Base-by-base conservation (phyloP, 2,113 vertebrate genomes). In the Syngnathus floridae region DNA sequence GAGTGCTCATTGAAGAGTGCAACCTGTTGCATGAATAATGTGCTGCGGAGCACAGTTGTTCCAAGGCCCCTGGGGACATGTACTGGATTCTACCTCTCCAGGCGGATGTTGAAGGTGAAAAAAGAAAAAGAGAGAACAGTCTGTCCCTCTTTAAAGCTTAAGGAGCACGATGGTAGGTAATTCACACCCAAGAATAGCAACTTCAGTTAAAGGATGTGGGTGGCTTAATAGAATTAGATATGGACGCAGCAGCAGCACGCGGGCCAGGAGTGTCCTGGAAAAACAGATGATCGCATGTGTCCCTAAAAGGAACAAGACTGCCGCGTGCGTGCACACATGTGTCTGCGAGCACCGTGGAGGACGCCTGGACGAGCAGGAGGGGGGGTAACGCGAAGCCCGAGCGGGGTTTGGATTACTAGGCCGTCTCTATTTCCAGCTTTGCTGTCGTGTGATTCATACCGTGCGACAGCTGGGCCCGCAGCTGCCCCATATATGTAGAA, bases 401-500 rank as follows among this genome's bases (percentile, higher is more conserved):
- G 89, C 86, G 81, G 91, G 91, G 90, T 93, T 96, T 91, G 87
- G 91, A 92, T 96, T 95, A 95, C 94, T 87, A 84, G 89, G 83
- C 82, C 74, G 82, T 84, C 92, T 94, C 93, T 95, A 96, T 95
- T 96, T 96, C 87, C 92, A 91, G 94, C 89, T 84, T 91, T 88
- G 87, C 85, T 90, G 93, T 92, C 87, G 83, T 91, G 88, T 92
- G 93, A 94, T 92, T 94, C 91, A 91, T 92, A 88, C 88, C 89
- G 84, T 89, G 84, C 85, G 93, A 95, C 94, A 96, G 94, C 94
- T 96, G 94, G 93, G 87, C 90, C 86, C 84, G 90, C 94, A 96
- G 94, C 94, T 96, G 94, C 93, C 93, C 94, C 82, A 85, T 93
- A 90, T 89, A 91, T 86, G 91, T 87, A 90, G 81, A 90, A 68